Conservation (phyloP, 2,797 vertebrate genomes). For the Eptatretus atami region DNA sequence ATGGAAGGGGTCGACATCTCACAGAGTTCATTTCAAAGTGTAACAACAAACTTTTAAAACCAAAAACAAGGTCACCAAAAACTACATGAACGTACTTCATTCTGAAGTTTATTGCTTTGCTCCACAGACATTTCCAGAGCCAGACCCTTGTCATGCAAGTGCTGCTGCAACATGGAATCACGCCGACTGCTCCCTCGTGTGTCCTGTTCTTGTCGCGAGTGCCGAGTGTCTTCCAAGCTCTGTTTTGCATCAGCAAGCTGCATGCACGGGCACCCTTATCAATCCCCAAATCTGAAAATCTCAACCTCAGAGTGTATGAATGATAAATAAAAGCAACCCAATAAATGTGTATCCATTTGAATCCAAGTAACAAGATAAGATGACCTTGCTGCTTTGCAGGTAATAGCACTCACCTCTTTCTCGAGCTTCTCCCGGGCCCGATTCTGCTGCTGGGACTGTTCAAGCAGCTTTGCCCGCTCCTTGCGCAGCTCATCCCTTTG, state of each 20-base stretch:
- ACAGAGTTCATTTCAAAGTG: too few species aligned
- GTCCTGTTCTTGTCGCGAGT: too few species aligned
- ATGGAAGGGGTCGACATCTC: too few species aligned
- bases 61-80: too few species aligned
- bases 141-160: constrained; percentile 36
- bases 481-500: constrained; percentile 60
- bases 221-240: too few species aligned
- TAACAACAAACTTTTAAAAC: too few species aligned
- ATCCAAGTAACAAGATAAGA: too few species aligned
- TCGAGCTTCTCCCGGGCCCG: constrained; percentile 60
- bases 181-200: constrained; percentile 34
- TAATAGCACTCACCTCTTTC: constrained; percentile 27
- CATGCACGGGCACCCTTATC: not conserved
- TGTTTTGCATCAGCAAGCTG: not conserved
- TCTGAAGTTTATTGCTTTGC: constrained; percentile 27
- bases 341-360: too few species aligned
- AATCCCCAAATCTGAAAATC: not conserved
- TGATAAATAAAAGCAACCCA: too few species aligned
- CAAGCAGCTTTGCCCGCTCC: constrained; percentile 50
- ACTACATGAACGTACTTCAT: constrained; percentile 25
- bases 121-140: constrained; percentile 37
- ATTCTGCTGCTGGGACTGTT: constrained; percentile 37
- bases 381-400: too few species aligned
- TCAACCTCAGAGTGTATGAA: not conserved
- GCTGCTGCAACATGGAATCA: constrained; percentile 38